Evolutionary conservation across 2,888 invertebrate genomes (phyloP), one percentile per base, ranked within the genome.

Genomic region (Megaustenia siamemsis): DNA sequence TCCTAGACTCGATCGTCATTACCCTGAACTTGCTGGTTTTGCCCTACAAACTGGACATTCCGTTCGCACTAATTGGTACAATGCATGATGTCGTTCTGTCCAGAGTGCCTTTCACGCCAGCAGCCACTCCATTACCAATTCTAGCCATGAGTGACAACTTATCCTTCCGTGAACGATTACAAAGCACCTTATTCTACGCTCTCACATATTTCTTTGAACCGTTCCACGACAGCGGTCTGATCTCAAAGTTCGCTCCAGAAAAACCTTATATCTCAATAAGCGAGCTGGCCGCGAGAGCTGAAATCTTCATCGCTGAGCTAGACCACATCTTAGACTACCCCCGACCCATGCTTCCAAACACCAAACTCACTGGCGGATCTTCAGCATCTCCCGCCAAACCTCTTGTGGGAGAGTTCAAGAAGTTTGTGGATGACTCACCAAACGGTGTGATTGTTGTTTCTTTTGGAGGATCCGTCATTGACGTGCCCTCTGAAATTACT

Each of bases 321-420:
- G 89, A 90, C 73, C 86, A 86, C 78, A 82, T 88, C 28, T 71
- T 90, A 24, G 88, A 88, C 75, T 88, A 86, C 79, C 89, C 88
- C 0, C 81, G 84, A 28, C 88, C 89, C 24, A 71, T 71, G 6
- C 84, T 88, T 82, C 88, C 88, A 1, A 89, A 90, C 71, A 81
- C 87, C 60, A 86, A 89, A 15, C 86, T 82, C 12, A 86, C 86
- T 32, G 88, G 89, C 8, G 90, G 89, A 5, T 75, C 90, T 4
- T 89, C 88, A 35, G 86, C 89, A 4, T 63, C 76, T 15, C 86
- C 88, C 1, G 83, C 88, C 15, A 87, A 85, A 21, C 83, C 86
- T 15, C 87, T 90, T 18, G 86, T 84, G 18, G 71, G 40, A n/a
- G 56, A 83, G 32, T 87, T 89, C 32, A 78, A 88, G 75, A 82